Percentiles rank a stretch among this genome's conserved stretches.
Evolutionary conservation across 1,140 invertebrate genomes (phyloP).

Genomic region (Macrosteles quadrilineatus): DNA sequence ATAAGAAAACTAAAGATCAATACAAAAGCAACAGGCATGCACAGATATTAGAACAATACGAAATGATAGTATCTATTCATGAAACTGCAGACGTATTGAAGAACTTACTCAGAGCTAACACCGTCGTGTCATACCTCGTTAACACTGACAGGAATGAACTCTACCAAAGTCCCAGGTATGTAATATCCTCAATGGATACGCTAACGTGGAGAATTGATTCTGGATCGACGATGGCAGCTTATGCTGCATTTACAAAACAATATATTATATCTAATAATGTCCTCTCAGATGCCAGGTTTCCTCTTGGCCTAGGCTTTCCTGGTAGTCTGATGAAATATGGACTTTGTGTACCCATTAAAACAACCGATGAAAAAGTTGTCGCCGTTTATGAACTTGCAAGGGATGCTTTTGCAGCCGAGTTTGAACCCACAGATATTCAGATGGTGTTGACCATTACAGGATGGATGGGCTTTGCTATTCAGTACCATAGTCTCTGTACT

Average conservation of each 20-base stretch:
- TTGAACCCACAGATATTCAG: not conserved
- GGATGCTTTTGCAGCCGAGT: not conserved
- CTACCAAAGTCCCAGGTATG: not conserved
- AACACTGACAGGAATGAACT: not conserved
- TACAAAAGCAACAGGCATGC: too few relatives aligned
- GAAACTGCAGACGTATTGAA: slow-evolving; percentile 4
- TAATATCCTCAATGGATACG: not conserved
- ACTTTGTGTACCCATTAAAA: slow-evolving; percentile 1
- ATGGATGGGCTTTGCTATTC: not conserved
- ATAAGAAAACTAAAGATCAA: too few relatives aligned
- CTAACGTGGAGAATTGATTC: not conserved
- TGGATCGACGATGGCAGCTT: not conserved
- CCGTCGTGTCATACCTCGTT: not conserved
- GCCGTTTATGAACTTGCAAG: not conserved
- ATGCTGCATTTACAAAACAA: not conserved
- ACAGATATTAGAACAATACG: not conserved
- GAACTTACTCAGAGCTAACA: not conserved
- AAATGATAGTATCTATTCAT: slow-evolving; percentile 5
- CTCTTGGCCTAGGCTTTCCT: not conserved
- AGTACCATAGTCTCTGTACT: not conserved
- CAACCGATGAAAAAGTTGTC: slow-evolving; percentile 6
- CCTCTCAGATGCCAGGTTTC: not conserved
- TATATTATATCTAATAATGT: not conserved
- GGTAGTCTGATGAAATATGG: not conserved
- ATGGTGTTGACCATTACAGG: not conserved